Evolutionary conservation across 1,140 invertebrate species (phyloP).

Genomic region (Alviniconcha marisindica): DNA sequence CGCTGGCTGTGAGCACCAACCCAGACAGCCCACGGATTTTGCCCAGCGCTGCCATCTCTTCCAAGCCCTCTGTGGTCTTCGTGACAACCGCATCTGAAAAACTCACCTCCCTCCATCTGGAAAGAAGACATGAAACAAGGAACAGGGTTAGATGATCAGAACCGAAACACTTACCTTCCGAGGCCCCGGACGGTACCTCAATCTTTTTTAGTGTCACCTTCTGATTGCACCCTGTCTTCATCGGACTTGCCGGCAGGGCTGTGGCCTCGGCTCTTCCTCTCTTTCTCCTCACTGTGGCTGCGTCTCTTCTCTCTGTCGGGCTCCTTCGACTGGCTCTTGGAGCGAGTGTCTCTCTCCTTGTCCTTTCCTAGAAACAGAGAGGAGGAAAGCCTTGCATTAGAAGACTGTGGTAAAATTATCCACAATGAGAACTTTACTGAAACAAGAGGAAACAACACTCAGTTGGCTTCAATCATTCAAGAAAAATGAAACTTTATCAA

Average conservation of each 20-base stretch:
- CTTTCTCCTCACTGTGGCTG: neutral
- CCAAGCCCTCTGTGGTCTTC: neutral
- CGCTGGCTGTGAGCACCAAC: neutral
- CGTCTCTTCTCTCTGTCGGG: slow-evolving; percentile 56
- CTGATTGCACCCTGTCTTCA: slow-evolving; percentile 16
- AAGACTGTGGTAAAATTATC: too few relatives aligned
- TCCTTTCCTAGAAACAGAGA: neutral
- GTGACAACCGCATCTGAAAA: neutral
- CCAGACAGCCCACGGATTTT: neutral
- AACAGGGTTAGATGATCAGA: neutral
- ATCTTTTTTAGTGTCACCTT: slow-evolving; percentile 40
- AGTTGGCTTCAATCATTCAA: too few relatives aligned
- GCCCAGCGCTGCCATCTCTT: neutral
- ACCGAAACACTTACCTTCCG: slow-evolving; percentile 28
- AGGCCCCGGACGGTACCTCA: slow-evolving; percentile 40
- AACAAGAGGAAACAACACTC: too few relatives aligned
- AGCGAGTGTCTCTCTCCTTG: slow-evolving; percentile 48
- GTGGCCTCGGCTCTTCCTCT: neutral
- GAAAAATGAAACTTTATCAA: too few relatives aligned
- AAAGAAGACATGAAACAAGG: slow-evolving; percentile 27
- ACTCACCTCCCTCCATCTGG: slow-evolving; percentile 34
- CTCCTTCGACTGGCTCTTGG: slow-evolving; percentile 58
- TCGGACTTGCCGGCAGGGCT: neutral
- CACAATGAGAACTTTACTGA: too few relatives aligned
- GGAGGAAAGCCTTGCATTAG: too few relatives aligned